Evolutionary conservation across 2,113 vertebrate genomes (phyloP).

Genomic region (Montifringilla adamsi): DNA sequence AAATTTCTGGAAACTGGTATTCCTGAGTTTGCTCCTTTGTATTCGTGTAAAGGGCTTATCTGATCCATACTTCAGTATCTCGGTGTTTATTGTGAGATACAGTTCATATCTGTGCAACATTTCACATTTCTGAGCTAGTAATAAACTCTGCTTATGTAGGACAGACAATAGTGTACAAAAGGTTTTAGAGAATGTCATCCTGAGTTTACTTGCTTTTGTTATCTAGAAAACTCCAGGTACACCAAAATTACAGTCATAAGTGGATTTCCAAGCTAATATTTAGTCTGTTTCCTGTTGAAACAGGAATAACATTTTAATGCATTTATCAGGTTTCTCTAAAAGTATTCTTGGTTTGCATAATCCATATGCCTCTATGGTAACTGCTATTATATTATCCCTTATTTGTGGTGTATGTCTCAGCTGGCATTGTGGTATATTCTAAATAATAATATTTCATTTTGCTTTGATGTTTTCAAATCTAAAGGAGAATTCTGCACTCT

Average conservation of each 20-base stretch:
- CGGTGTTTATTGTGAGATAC: accelerated
- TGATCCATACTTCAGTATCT: not conserved
- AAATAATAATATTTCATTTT: not conserved
- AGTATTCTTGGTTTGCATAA: not conserved
- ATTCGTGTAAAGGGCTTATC: not conserved
- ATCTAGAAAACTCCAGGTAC: not conserved
- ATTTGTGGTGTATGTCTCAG: not conserved
- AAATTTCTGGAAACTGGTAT: not conserved
- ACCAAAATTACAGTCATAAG: not conserved
- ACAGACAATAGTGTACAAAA: not conserved
- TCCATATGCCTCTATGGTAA: not conserved
- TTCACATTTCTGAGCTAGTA: not conserved
- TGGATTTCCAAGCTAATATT: not conserved
- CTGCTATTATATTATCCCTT: not conserved
- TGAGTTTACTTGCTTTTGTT: accelerated
- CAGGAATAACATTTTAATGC: not conserved
- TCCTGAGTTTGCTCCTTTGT: not conserved
- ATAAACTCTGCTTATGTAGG: not conserved
- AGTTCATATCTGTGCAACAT: not conserved
- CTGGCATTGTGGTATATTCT: not conserved
- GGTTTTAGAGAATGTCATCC: not conserved
- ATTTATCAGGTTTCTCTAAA: not conserved
- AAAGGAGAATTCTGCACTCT: not conserved
- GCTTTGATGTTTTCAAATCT: not conserved
- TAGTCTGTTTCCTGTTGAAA: not conserved